Evolutionary conservation across 2,113 vertebrate species (phyloP).

Genomic region (Chaetura pelagica): DNA sequence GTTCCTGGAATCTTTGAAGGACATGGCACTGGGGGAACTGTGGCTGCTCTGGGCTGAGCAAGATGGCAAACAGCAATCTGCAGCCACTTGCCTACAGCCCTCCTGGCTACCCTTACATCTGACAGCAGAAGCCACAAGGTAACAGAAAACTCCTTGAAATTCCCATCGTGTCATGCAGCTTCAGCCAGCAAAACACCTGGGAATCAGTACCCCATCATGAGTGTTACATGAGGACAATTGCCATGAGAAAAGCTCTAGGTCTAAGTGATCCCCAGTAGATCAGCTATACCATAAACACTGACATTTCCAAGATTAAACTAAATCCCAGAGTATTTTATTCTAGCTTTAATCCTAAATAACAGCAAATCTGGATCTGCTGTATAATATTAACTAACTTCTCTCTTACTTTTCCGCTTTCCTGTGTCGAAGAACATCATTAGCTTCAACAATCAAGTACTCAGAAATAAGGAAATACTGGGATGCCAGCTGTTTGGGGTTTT

Average conservation of each 20-base stretch:
- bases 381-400: neutral
- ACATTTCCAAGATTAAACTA: constrained; percentile 41
- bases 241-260: neutral
- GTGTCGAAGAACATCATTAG: neutral
- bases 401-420: neutral
- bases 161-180: neutral
- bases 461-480: neutral
- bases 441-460: neutral
- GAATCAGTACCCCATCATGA: neutral
- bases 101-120: neutral
- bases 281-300: neutral
- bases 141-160: neutral
- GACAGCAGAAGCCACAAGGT: neutral
- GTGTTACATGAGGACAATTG: neutral
- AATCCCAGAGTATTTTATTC: constrained; percentile 34
- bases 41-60: neutral
- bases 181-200: neutral
- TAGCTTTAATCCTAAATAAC: constrained; percentile 34
- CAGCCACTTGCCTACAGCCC: neutral
- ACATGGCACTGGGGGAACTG: neutral
- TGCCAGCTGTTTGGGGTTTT: neutral
- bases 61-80: neutral
- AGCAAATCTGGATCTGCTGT: constrained; percentile 18
- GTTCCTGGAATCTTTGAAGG: neutral
- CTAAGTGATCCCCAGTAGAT: neutral